Evolutionary conservation across 2,113 vertebrate genomes (phyloP), one percentile per base, ranked within the genome.

Genomic region (Thymallus thymallus): DNA sequence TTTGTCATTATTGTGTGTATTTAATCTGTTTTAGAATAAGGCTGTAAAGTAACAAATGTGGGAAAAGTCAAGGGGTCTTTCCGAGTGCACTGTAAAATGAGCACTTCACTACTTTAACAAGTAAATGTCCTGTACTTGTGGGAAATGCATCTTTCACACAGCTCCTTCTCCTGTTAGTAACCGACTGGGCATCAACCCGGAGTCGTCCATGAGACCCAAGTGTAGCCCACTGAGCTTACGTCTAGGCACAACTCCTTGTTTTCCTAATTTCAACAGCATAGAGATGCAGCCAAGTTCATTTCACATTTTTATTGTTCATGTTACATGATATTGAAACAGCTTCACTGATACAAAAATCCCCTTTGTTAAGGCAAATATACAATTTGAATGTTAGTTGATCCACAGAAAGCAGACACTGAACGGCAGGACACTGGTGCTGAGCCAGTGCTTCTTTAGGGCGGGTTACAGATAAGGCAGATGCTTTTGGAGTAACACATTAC

Each of bases 291-390:
- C 0, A 18, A 46, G 71, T 79, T 76, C 0, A 46, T 78, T 83
- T 88, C 76, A 86, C 85, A 88, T 86, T 87, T 93, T 94, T 91
- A 91, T 90, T 92, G 79, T 88, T 91, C 84, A 88, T 76, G 46
- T 80, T 80, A 78, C 75, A 85, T 89, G 79, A 80, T 87, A 88
- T 79, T 81, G 79, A 91, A 91, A 91, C 82, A 80, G 79, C 86
- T 89, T 91, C 83, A 87, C 75, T 63, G 77, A 93, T 91, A 92
- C 86, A 87, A 89, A 72, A 82, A 71, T 72, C 71, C 72, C 76
- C 80, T 84, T 84, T 80, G 76, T 84, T 81, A 76, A 69, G 80
- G 79, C 82, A 86, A 84, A 86, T 87, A 87, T 83, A 89, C 86
- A 88, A 81, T 78, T 20, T 90, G 70, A 82, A 75, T 68, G 74